Evolutionary conservation across 2,113 vertebrate species (phyloP), one percentile per base, ranked within the genome.

Genomic region (Marmota flaviventris): DNA sequence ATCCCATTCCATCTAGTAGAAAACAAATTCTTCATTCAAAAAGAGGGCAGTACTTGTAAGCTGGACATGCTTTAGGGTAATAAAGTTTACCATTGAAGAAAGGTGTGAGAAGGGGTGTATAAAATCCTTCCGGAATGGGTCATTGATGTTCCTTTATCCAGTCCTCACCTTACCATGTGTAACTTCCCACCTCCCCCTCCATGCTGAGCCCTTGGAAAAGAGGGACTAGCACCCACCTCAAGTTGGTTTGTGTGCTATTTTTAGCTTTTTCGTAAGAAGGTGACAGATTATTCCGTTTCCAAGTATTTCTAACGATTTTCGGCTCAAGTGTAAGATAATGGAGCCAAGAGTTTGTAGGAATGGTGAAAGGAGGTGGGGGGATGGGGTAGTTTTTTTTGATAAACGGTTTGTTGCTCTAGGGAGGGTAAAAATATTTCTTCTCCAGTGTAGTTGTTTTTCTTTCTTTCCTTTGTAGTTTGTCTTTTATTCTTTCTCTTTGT

Each of bases 271-370:
- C 34, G 24, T 85, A 53, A 92, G 58, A 56, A 91, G 69, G 81
- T 95, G 97, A 91, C 51, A 81, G 76, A 12, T 85, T 78, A 81
- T 97, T 97, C 98, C 8, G 39, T 98, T 98, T 95, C 96, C 69
- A 94, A 98, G 97, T 97, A 96, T 95, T 93, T 94, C 65, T 84
- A 93, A 97, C 16, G 78, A 89, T 97, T 98, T 97, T 92, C 88
- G 95, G 27, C 89, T 94, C 67, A n/a, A 6, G 37, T 89, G 63
- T 63, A 86, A 93, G 87, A 94, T 24, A 78, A 81, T 76, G 75
- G 86, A 95, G 12, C 85, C 14, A 25, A 83, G 97, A 97, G 96
- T 98, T 98, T 69, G 22, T 22, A 27, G 93, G 53, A 81, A 88
- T 45, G 48, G 53, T 25, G 32, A 81, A 69, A 56, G 34, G 92